Evolutionary conservation across 2,888 invertebrate genomes (phyloP).

Genomic region (Microctonus hyperodae): DNA sequence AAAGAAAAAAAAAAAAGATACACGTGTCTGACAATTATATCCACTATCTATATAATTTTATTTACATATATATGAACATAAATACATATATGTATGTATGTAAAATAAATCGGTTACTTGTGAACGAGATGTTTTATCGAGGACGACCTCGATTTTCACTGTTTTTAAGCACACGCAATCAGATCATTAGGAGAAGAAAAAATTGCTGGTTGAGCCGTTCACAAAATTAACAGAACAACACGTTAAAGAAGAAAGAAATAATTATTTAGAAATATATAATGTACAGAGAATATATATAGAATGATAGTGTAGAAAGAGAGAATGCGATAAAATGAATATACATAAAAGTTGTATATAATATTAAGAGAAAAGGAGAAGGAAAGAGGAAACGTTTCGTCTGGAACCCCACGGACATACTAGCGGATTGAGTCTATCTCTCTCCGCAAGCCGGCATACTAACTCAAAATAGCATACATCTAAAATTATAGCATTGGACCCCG

Average conservation of each 20-base stretch:
- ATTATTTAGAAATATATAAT: background rate
- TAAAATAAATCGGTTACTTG: constrained; percentile 8
- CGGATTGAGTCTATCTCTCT: constrained; percentile 31
- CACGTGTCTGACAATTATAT: constrained; percentile 7
- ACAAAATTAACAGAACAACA: background rate
- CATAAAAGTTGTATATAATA: background rate
- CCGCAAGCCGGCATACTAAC: constrained; percentile 47
- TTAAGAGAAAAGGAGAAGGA: background rate
- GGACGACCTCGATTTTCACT: constrained; percentile 24
- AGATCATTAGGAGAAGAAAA: constrained; percentile 18
- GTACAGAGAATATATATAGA: background rate
- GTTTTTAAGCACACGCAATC: constrained; percentile 13
- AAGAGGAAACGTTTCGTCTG: constrained; percentile 16
- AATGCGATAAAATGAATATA: constrained; percentile 1
- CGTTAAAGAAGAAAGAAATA: background rate
- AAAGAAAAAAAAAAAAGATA: background rate
- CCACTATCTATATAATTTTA: too few relatives aligned
- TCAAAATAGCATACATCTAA: constrained; percentile 52
- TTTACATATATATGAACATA: too few relatives aligned
- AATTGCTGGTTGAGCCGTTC: too few relatives aligned
- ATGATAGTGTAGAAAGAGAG: constrained; percentile 10
- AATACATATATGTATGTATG: too few relatives aligned
- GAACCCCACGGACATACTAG: constrained; percentile 21
- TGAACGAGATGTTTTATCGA: background rate
- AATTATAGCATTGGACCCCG: constrained; percentile 43